Evolutionary conservation across 23 tunicate genomes (phyloP), one percentile per base, ranked within the genome.

Genomic region (Ascidia mentula): DNA sequence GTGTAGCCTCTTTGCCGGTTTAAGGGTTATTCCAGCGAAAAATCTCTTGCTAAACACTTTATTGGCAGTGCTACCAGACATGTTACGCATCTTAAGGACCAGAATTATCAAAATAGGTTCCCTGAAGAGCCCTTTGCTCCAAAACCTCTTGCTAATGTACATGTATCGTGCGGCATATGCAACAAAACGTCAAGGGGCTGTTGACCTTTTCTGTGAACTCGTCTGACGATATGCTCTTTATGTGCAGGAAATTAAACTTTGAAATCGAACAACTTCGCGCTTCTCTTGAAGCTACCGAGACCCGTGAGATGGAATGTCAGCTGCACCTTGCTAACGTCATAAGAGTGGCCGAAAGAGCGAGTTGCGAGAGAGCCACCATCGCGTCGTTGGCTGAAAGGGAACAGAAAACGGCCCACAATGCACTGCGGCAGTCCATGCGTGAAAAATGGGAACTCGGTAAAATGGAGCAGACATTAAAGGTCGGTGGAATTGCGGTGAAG

Each of bases 381-480:
- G 97, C 92, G 22, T 84, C 88, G 3, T 60, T 92, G 59, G 87
- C 86, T 1, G 97, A 92, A 38, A 77, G 84, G 61, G 97, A 92
- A 77, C 92, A 87, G 37, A 74, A 35, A 36, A 60, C 78, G 22
- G 46, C 92, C 26, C 79, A 92, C 37, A 42, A 73, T 6, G 97
- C 90, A 13, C 59, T 79, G 69, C 78, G 89, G 59, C 61, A 72
- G 36, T 42, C 83, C 20, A 87, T 92, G 97, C 59, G 81, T 32
- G 97, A 84, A 36, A 89, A 92, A 60, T 92, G 91, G 91, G 92
- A 92, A 72, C 37, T 92, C 82, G 97, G 97, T 59, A 87, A 70
- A 86, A 87, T 92, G 97, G 97, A 92, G 60, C 83, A 92, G 65
- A 74, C 97, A 0, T 70, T 92, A 18, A 86, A 70, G 75, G 97